These are phyloP conservation scores for Candidula unifasciata DNA, from an alignment of 2,888 invertebrate species.

Conservation along the genomic window DNA sequence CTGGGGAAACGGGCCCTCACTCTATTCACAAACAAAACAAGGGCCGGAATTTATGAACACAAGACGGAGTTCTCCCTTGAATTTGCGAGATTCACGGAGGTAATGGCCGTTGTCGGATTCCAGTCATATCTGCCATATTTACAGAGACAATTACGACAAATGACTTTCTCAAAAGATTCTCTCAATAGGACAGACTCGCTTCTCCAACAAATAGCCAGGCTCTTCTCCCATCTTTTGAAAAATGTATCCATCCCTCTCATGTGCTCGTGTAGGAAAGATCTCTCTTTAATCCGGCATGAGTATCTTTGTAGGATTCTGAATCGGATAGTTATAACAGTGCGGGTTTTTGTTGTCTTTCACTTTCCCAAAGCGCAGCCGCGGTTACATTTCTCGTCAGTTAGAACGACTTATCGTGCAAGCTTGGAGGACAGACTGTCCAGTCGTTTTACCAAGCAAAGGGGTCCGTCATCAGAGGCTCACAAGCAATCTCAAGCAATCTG, in stretches of 20 bases:
- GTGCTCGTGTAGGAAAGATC: not conserved
- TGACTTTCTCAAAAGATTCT: slow-evolving; percentile 52
- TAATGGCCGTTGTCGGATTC: slow-evolving; percentile 52
- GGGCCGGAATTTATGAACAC: slow-evolving; percentile 52
- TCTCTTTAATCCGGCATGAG: slow-evolving; percentile 31
- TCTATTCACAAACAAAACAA: slow-evolving; percentile 54
- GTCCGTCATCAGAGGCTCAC: not conserved
- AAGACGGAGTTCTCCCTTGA: slow-evolving; percentile 43
- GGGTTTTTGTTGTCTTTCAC: not conserved
- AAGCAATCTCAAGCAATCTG: slow-evolving; percentile 48
- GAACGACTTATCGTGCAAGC: not conserved
- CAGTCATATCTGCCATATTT: slow-evolving; percentile 55
- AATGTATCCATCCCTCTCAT: not conserved
- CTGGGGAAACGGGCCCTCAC: slow-evolving; percentile 49
- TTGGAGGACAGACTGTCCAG: slow-evolving; percentile 11
- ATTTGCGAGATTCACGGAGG: slow-evolving; percentile 43
- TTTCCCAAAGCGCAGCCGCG: not conserved
- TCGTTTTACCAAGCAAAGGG: not conserved
- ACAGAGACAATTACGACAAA: slow-evolving; percentile 56
- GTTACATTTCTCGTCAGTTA: slow-evolving; percentile 1
- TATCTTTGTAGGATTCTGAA: slow-evolving; percentile 12
- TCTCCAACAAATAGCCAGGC: not conserved
- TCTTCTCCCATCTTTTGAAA: not conserved
- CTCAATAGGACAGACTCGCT: slow-evolving; percentile 48
- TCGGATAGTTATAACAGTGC: not conserved